Percentiles rank a stretch among this genome's conserved stretches.
Evolutionary conservation across 2,888 invertebrate genomes (phyloP).

Genomic region (Pyralis farinalis): DNA sequence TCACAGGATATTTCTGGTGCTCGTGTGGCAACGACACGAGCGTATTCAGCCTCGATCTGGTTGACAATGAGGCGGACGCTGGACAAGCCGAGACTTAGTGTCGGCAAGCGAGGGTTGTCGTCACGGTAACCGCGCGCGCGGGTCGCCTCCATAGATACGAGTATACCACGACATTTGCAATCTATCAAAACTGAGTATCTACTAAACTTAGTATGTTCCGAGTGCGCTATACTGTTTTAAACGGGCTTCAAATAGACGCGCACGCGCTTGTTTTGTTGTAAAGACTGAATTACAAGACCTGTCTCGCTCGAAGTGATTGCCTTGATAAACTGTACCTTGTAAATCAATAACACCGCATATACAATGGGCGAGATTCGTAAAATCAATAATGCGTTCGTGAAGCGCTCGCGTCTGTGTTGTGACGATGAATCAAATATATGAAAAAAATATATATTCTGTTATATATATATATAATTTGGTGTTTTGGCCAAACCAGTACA

Average conservation of each 20-base stretch:
- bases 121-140: constrained; percentile 67
- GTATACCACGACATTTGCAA: constrained; percentile 48
- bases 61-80: constrained; percentile 74
- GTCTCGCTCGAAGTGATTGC: constrained; percentile 27
- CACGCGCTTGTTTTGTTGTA: constrained; percentile 37
- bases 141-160: constrained; percentile 71
- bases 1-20: constrained; percentile 36
- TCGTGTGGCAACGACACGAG: constrained; percentile 46
- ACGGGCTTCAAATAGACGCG: constrained; percentile 39
- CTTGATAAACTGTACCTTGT: constrained; percentile 36
- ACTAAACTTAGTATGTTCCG: constrained; percentile 46
- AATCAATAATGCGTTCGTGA: background rate
- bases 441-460: too few relatives aligned
- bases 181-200: constrained; percentile 31
- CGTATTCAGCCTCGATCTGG: constrained; percentile 64
- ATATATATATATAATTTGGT: too few relatives aligned
- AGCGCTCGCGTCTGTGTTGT: too few relatives aligned
- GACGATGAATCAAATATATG: too few relatives aligned
- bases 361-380: constrained; percentile 10
- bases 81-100: constrained; percentile 66
- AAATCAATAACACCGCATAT: constrained; percentile 32
- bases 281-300: constrained; percentile 45
- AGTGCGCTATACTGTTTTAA: constrained; percentile 41
- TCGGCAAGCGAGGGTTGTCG: constrained; percentile 58
- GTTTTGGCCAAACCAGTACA: too few relatives aligned